Percentiles rank a stretch among this genome's conserved stretches.
Conservation (phyloP, 2,113 vertebrate genomes). For the Xenus cinereus region DNA sequence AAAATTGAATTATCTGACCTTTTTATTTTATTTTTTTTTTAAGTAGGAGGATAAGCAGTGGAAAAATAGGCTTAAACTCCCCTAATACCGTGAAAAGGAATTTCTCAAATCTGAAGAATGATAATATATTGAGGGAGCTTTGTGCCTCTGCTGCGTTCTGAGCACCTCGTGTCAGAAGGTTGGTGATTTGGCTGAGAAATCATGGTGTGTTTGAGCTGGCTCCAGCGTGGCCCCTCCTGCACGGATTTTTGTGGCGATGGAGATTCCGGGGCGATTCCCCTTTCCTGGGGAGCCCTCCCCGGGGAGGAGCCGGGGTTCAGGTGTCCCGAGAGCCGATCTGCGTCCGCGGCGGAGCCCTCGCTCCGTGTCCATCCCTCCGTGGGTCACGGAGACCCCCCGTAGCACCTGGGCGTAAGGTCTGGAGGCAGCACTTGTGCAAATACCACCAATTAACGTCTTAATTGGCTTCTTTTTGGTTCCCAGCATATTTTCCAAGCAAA, state of each 20-base stretch:
- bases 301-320: not conserved
- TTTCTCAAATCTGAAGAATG: not conserved
- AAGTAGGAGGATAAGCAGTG: slow-evolving; percentile 25
- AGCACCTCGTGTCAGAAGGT: not conserved
- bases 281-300: not conserved
- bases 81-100: not conserved
- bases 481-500: not conserved
- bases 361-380: too few species aligned
- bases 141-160: not conserved
- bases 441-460: not conserved
- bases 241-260: not conserved
- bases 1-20: not conserved
- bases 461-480: not conserved
- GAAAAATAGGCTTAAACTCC: slow-evolving; percentile 8
- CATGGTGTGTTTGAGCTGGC: not conserved
- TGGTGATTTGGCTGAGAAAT: not conserved
- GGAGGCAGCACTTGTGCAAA: not conserved
- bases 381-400: not conserved
- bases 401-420: not conserved
- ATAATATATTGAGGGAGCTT: not conserved
- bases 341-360: not conserved
- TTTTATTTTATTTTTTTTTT: fast-evolving
- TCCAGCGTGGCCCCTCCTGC: not conserved
- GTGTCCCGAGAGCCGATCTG: not conserved
- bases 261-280: not conserved